Conservation (phyloP, 2,888 invertebrate species). For the Caenorhabditis plicata region DNA sequence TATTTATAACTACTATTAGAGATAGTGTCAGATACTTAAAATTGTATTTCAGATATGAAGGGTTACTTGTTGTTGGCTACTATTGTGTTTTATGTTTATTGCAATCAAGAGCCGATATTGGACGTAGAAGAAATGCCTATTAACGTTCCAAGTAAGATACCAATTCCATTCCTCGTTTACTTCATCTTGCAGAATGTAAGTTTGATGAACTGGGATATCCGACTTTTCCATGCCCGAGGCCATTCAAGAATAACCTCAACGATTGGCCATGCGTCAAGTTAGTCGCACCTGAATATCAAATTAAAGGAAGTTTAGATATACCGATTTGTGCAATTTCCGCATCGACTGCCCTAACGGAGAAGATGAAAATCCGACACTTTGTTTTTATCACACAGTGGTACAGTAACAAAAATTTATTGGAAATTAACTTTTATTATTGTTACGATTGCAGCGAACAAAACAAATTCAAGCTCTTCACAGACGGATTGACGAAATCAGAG, state of each 20-base stretch:
- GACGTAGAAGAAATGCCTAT: constrained; percentile 8
- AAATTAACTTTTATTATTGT: background rate
- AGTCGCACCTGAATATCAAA: background rate
- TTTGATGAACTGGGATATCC: constrained; percentile 10
- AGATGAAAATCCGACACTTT: constrained; percentile 7
- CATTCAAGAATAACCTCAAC: background rate
- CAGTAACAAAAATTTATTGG: background rate
- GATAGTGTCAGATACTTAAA: no score
- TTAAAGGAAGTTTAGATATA: background rate
- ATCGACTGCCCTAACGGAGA: constrained; percentile 25
- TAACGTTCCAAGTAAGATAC: constrained; percentile 3
- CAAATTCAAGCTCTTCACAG: constrained; percentile 5
- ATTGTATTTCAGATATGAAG: no score
- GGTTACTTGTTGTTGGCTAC: no score
- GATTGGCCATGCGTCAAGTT: constrained; percentile 26
- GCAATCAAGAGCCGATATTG: no score
- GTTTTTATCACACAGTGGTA: constrained; percentile 16
- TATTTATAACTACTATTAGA: no score
- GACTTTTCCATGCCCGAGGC: constrained; percentile 12
- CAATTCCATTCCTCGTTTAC: background rate
- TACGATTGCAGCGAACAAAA: constrained; percentile 2
- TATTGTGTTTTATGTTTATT: no score
- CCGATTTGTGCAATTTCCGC: constrained; percentile 13
- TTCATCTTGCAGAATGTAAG: constrained; percentile 6
- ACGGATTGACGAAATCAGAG: constrained; percentile 5